phyloP scores from a whole-genome alignment of 2,113 vertebrate species.

The Geococcyx californianus region DNA sequence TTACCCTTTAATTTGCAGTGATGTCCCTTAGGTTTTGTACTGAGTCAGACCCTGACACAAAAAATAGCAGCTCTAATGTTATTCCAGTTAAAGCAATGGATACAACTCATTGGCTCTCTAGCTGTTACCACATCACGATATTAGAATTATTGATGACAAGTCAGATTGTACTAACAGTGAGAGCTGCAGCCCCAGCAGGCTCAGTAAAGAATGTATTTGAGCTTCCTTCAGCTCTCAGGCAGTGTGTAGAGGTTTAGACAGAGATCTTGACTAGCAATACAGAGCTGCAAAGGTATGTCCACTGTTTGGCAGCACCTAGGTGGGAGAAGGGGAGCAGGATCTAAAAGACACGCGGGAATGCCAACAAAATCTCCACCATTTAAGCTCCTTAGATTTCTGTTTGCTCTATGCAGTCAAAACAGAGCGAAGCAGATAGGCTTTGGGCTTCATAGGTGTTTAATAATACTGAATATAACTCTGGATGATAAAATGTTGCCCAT shows the following conservation, averaged over 20 bases:
- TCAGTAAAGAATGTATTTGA: background rate
- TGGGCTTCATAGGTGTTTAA: background rate
- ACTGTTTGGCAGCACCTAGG: background rate
- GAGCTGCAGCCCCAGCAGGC: background rate
- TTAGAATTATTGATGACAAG: background rate
- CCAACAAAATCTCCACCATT: background rate
- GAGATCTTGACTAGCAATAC: background rate
- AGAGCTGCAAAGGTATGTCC: background rate
- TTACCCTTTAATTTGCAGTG: background rate
- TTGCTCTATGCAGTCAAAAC: background rate
- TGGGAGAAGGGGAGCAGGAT: background rate
- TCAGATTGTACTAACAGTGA: background rate
- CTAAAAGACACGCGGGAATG: background rate
- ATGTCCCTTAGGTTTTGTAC: background rate
- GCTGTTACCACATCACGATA: background rate
- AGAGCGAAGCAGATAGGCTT: background rate
- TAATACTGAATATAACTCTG: background rate
- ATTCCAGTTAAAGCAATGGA: background rate
- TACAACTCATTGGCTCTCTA: background rate
- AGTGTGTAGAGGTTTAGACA: background rate
- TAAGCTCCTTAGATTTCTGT: background rate
- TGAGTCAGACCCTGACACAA: background rate
- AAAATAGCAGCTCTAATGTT: background rate
- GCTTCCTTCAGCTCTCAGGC: background rate
- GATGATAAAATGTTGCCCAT: background rate